phyloP scores from a whole-genome alignment of 2,888 invertebrate species.

The Ophraella communa region DNA sequence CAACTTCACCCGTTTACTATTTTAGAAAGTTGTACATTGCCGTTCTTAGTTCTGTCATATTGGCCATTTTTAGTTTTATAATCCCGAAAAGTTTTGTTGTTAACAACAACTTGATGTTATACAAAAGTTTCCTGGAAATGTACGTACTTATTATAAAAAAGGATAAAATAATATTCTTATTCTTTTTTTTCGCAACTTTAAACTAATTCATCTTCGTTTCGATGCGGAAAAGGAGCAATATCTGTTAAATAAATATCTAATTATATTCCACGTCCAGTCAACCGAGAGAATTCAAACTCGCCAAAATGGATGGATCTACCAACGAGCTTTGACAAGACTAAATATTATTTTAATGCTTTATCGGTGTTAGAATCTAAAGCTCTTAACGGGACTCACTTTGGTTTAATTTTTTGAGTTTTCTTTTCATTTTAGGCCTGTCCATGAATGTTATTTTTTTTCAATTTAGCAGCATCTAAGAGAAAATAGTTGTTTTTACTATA shows the following conservation, averaged over 20 bases:
- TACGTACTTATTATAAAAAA: no score
- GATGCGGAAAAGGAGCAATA: neutral
- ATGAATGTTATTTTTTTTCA: neutral
- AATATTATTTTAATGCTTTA: slow-evolving; percentile 35
- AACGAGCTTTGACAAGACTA: slow-evolving; percentile 19
- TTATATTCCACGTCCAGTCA: neutral
- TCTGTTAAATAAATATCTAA: slow-evolving; percentile 14
- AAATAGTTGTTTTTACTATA: no score
- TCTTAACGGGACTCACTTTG: slow-evolving; percentile 11
- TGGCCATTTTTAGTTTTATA: no score
- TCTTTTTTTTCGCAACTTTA: no score
- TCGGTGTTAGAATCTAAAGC: slow-evolving; percentile 27
- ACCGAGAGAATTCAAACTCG: slow-evolving; percentile 2
- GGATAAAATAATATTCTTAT: no score
- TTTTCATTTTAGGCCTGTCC: slow-evolving; percentile 2
- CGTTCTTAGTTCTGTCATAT: no score
- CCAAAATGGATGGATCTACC: neutral
- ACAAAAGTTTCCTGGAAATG: no score
- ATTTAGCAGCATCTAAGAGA: no score
- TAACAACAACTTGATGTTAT: no score
- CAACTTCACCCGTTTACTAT: slow-evolving; percentile 34
- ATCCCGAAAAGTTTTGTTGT: no score
- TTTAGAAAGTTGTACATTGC: neutral
- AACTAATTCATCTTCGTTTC: neutral
- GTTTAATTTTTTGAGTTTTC: slow-evolving; percentile 17